phyloP scores from a whole-genome alignment of 2,888 invertebrate genomes.

The Chorisops tibialis region DNA sequence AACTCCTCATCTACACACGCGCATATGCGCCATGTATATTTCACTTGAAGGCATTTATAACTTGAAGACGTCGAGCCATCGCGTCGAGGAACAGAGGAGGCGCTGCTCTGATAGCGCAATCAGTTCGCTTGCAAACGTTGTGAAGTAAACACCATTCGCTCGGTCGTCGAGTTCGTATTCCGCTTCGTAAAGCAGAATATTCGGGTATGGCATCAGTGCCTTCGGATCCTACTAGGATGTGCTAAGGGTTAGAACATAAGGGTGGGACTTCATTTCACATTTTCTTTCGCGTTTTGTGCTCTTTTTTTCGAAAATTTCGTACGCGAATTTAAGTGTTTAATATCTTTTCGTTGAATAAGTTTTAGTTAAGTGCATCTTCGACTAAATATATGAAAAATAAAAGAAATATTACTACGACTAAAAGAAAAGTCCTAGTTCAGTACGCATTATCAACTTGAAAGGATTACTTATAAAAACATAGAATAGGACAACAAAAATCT shows the following conservation, averaged over 20 bases:
- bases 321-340: neutral
- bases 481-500: neutral
- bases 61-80: too few relatives aligned
- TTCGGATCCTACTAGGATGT: conserved; percentile 5
- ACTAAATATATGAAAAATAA: neutral
- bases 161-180: neutral
- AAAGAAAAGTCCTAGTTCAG: too few relatives aligned
- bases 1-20: too few relatives aligned
- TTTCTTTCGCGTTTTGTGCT: neutral
- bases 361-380: neutral
- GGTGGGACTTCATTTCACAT: conserved; percentile 1
- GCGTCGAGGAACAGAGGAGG: neutral
- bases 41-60: too few relatives aligned
- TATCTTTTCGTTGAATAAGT: neutral
- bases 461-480: neutral
- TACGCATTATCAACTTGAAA: neutral
- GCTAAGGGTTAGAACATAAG: neutral
- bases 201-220: conserved; percentile 7
- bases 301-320: too few relatives aligned
- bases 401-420: too few relatives aligned
- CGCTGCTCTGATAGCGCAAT: conserved; percentile 17
- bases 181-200: conserved; percentile 8
- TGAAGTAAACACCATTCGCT: conserved; percentile 4
- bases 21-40: too few relatives aligned
- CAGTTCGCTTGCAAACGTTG: conserved; percentile 19